These are phyloP conservation scores for Smittia sp. DNA, from an alignment of 2,888 invertebrate species.

Conservation along the genomic window DNA sequence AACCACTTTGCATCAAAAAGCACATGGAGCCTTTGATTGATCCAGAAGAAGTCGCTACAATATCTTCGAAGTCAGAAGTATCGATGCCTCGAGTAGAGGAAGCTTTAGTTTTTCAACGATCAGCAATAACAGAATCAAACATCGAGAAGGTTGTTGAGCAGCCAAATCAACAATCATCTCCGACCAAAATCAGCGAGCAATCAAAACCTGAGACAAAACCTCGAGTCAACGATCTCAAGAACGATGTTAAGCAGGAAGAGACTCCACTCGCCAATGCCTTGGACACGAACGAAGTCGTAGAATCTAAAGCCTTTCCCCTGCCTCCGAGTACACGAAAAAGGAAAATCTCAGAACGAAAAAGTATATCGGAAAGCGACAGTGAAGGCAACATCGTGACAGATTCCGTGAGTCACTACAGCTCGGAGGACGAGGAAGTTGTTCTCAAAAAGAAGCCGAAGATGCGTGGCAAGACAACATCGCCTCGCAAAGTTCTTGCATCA, in stretches of 20 bases:
- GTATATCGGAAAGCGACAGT: conserved; percentile 25
- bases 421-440: conserved; percentile 14
- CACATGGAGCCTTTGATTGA: too few species aligned
- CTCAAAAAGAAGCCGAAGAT: conserved; percentile 26
- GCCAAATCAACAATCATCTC: neutral
- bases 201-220: neutral
- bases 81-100: too few species aligned
- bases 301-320: too few species aligned
- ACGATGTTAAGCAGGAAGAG: neutral
- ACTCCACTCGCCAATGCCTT: neutral
- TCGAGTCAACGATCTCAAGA: neutral
- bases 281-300: neutral
- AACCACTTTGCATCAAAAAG: too few species aligned
- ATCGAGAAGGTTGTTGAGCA: neutral
- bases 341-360: conserved; percentile 22
- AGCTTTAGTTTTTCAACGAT: too few species aligned
- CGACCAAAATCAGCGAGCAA: neutral
- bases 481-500: neutral
- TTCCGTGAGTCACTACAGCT: neutral
- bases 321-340: conserved; percentile 10
- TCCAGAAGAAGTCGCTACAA: too few species aligned
- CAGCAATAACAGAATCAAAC: too few species aligned
- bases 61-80: too few species aligned
- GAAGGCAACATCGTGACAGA: conserved; percentile 14
- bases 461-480: neutral